phyloP scores from a whole-genome alignment of 2,113 vertebrate species.

The Cololabis saira region DNA sequence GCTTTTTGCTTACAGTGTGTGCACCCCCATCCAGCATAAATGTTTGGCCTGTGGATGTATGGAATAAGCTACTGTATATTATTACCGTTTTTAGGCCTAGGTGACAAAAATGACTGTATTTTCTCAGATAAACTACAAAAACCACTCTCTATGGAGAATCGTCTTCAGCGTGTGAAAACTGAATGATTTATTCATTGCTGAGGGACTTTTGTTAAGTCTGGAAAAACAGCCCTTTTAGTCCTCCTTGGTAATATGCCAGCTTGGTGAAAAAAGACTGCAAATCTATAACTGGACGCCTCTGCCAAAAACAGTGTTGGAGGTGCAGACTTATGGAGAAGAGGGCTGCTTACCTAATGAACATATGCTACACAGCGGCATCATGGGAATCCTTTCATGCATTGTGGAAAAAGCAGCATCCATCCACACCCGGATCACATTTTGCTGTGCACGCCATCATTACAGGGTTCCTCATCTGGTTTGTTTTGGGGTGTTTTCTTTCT shows the following conservation, averaged over 20 bases:
- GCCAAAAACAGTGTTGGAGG: neutral
- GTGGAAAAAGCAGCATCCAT: conserved; percentile 3
- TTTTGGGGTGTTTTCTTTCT: neutral
- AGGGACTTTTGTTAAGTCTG: no score
- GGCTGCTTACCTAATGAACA: neutral
- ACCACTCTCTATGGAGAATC: neutral
- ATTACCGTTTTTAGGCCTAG: no score
- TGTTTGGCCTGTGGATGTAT: no score
- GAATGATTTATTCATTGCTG: no score
- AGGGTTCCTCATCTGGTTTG: neutral
- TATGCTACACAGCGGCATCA: conserved; percentile 6
- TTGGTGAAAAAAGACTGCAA: neutral
- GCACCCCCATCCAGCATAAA: no score
- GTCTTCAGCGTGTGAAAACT: neutral
- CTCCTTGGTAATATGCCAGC: neutral
- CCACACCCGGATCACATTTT: neutral
- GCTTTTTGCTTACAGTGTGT: no score
- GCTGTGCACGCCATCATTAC: conserved; percentile 37
- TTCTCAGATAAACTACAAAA: neutral
- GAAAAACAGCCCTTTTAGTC: neutral
- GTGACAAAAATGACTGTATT: no score
- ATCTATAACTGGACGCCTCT: neutral
- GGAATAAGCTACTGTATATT: no score
- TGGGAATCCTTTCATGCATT: neutral
- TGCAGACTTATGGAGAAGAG: no score